These are phyloP conservation scores for Heliconius hewitsoni DNA, from an alignment of 1,140 invertebrate species.

Conservation along the genomic window DNA sequence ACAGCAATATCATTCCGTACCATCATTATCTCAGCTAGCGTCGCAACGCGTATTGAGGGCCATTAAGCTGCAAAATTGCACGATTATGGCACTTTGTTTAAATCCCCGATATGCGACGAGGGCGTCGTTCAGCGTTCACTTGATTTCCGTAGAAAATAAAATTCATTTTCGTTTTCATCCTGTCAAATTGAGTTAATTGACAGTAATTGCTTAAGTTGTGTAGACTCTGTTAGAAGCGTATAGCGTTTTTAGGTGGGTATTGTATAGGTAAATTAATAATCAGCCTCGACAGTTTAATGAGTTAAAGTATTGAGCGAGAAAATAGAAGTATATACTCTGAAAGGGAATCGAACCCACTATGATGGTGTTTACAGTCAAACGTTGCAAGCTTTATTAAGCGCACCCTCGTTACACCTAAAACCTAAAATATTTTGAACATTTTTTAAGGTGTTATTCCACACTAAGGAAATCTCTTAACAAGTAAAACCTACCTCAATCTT, in stretches of 20 bases:
- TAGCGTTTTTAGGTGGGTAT: background rate
- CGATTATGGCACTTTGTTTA: constrained; percentile 35
- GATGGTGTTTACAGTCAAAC: no score
- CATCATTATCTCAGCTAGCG: constrained; percentile 32
- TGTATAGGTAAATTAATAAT: no score
- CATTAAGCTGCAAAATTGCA: constrained; percentile 41
- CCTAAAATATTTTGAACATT: no score
- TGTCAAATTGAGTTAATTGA: constrained; percentile 14
- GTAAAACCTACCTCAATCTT: background rate
- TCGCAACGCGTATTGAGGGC: constrained; percentile 34
- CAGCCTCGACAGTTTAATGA: no score
- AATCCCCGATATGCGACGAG: constrained; percentile 32
- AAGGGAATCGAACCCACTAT: no score
- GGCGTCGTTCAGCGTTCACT: constrained; percentile 26
- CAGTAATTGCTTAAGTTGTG: constrained; percentile 18
- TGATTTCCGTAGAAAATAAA: constrained; percentile 25
- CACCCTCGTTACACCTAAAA: no score
- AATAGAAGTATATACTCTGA: no score
- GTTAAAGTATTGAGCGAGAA: no score
- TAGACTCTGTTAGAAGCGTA: background rate
- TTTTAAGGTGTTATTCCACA: no score
- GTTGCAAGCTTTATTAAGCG: no score
- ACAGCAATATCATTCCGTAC: constrained; percentile 28
- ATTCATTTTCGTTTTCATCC: constrained; percentile 13
- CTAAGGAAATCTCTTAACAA: background rate